These are phyloP conservation scores for Diceros bicornis DNA, from an alignment of 2,797 vertebrate species.

Conservation along the genomic window DNA sequence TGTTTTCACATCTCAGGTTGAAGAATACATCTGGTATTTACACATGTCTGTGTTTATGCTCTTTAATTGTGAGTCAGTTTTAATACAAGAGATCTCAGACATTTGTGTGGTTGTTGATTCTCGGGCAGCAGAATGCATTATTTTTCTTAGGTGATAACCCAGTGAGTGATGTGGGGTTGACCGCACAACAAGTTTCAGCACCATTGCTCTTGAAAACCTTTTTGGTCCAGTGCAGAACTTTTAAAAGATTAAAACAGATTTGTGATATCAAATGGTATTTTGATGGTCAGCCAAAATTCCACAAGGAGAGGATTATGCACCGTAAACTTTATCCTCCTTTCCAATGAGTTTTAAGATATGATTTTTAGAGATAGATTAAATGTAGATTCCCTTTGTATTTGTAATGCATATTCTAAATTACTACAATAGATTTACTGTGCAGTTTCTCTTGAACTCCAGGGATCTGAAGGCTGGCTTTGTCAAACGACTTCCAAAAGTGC, in stretches of 20 bases:
- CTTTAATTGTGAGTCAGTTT: slow-evolving; percentile 76
- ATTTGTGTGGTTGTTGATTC: neutral
- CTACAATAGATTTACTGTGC: neutral
- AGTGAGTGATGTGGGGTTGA: neutral
- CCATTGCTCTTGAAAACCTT: neutral
- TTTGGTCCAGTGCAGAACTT: neutral
- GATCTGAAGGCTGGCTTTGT: slow-evolving; percentile 56
- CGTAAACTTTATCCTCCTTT: slow-evolving; percentile 61
- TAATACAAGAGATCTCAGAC: slow-evolving; percentile 39
- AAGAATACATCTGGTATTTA: slow-evolving; percentile 67
- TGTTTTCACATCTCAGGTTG: slow-evolving; percentile 55
- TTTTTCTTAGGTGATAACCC: neutral
- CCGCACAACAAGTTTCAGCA: neutral
- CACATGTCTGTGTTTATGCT: slow-evolving; percentile 65
- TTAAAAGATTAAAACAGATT: slow-evolving; percentile 70
- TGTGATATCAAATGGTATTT: slow-evolving; percentile 66
- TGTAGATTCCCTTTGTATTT: neutral
- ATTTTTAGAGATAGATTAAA: slow-evolving; percentile 42
- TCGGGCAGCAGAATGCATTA: neutral
- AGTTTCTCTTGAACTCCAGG: neutral
- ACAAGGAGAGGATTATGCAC: neutral
- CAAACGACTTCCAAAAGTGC: slow-evolving; percentile 66
- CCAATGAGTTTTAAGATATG: slow-evolving; percentile 42
- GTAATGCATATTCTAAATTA: slow-evolving; percentile 21
- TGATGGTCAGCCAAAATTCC: slow-evolving; percentile 34